Conservation (phyloP, 2,113 vertebrate genomes). For the Brachypteracias leptosomus region DNA sequence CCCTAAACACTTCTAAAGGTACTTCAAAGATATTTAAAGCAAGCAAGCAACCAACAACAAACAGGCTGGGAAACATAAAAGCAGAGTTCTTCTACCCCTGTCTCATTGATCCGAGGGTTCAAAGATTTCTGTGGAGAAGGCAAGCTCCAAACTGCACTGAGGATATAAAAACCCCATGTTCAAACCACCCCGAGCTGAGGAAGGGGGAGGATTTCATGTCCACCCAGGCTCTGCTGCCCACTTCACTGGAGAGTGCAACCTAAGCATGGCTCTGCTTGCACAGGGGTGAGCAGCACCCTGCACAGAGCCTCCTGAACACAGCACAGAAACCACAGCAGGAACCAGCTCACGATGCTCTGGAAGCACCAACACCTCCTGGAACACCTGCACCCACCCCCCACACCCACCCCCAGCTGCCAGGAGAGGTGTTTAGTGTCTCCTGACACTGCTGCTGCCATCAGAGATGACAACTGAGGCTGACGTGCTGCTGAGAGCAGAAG, state of each 20-base stretch:
- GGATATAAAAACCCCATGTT: not conserved
- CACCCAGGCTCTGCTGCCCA: not conserved
- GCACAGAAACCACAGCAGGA: too few species aligned
- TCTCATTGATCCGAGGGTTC: slow-evolving; percentile 25
- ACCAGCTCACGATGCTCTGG: too few species aligned
- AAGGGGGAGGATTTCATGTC: not conserved
- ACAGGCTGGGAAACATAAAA: slow-evolving; percentile 42
- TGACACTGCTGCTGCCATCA: too few species aligned
- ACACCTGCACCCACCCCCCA: too few species aligned
- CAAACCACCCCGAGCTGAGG: not conserved
- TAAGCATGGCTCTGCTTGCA: not conserved
- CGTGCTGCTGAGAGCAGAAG: too few species aligned
- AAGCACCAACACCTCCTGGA: too few species aligned
- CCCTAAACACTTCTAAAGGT: not conserved
- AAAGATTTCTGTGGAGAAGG: slow-evolving; percentile 16
- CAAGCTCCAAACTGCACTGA: not conserved
- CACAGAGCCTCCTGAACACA: not conserved
- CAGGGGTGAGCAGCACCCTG: not conserved
- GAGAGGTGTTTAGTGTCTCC: too few species aligned
- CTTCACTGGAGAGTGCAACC: not conserved
- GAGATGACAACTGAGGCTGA: too few species aligned
- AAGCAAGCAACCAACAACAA: not conserved
- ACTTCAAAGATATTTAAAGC: slow-evolving; percentile 54
- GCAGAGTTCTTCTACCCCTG: not conserved
- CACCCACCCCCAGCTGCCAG: too few species aligned